Evolutionary conservation across 2,113 vertebrate genomes (phyloP).

Genomic region (Brachionichthys hirsutus): DNA sequence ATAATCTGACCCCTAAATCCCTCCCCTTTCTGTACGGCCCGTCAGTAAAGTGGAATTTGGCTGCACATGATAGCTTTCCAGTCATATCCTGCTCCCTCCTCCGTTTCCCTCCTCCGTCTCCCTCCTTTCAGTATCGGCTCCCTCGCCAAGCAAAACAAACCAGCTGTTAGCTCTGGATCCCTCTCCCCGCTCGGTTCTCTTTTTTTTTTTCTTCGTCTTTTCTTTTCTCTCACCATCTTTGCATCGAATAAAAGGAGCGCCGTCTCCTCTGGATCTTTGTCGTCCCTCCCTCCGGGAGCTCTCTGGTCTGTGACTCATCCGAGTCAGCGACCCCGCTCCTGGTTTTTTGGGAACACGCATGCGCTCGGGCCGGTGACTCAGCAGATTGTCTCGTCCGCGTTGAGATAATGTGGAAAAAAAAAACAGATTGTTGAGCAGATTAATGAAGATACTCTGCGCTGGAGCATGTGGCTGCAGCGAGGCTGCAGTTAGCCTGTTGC

Average conservation of each 20-base stretch:
- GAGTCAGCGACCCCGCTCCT: slow-evolving; percentile 26
- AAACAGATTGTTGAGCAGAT: slow-evolving; percentile 66
- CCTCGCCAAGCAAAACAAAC: slow-evolving; percentile 63
- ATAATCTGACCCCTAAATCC: slow-evolving; percentile 13
- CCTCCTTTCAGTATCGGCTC: slow-evolving; percentile 34
- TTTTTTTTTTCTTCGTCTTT: background rate
- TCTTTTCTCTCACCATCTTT: slow-evolving; percentile 47
- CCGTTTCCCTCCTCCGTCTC: slow-evolving; percentile 10
- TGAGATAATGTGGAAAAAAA: slow-evolving; percentile 55
- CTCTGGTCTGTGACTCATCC: slow-evolving; percentile 26
- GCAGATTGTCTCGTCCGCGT: slow-evolving; percentile 51
- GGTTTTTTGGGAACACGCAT: slow-evolving; percentile 37
- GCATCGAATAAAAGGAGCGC: slow-evolving; percentile 34
- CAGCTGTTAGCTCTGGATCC: slow-evolving; percentile 39
- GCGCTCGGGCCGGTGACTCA: slow-evolving; percentile 58
- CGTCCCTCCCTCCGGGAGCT: slow-evolving; percentile 5
- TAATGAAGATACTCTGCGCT: slow-evolving; percentile 55
- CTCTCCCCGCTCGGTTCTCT: background rate
- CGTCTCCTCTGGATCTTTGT: slow-evolving; percentile 18
- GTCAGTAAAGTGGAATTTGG: slow-evolving; percentile 45
- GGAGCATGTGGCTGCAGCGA: slow-evolving; percentile 47
- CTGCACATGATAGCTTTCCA: slow-evolving; percentile 41
- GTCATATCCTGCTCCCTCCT: slow-evolving; percentile 39
- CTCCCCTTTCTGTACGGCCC: background rate
- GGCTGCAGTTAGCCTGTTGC: slow-evolving; percentile 63